These are phyloP conservation scores for Copidosoma floridanum DNA, from an alignment of 1,140 invertebrate genomes.

Conservation along the genomic window DNA sequence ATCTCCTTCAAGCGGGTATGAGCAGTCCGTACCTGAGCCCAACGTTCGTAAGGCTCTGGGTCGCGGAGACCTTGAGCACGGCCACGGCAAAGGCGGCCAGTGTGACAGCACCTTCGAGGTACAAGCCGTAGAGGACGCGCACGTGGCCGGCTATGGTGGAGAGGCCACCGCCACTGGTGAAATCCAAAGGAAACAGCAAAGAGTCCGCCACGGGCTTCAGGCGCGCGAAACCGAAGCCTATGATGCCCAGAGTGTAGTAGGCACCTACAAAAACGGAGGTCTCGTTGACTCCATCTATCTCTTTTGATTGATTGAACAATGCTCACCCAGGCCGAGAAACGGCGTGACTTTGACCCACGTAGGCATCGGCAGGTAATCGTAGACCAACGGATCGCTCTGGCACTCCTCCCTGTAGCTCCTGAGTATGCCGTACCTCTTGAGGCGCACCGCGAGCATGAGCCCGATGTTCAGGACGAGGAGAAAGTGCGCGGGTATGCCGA, in stretches of 20 bases:
- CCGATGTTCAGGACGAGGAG: conserved; percentile 65
- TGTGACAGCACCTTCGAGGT: conserved; percentile 67
- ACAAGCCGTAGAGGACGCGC: conserved; percentile 65
- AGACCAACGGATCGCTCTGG: conserved; percentile 30
- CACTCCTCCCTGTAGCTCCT: conserved; percentile 35
- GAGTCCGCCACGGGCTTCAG: conserved; percentile 57
- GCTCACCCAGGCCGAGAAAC: conserved; percentile 43
- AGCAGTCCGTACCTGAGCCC: conserved; percentile 59
- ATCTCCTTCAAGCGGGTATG: conserved; percentile 53
- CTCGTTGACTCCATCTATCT: too few species aligned
- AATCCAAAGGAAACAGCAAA: conserved; percentile 67
- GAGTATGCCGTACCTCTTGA: conserved; percentile 52
- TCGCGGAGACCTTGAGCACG: conserved; percentile 60
- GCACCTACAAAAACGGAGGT: conserved; percentile 42
- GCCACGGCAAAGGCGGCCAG: conserved; percentile 62
- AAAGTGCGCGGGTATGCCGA: conserved; percentile 64
- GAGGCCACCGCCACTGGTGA: conserved; percentile 67
- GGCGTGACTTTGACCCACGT: conserved; percentile 47
- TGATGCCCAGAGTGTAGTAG: conserved; percentile 63
- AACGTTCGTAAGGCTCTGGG: conserved; percentile 58
- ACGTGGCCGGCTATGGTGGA: conserved; percentile 61
- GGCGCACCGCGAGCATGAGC: conserved; percentile 56
- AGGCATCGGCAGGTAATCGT: conserved; percentile 37
- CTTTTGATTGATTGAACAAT: conserved; percentile 23
- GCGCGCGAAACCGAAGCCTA: conserved; percentile 63